A percentile compares a stretch with the other conserved stretches of the same genome.
Conservation (phyloP, 2,888 invertebrate species). For the Endotricha flammealis region DNA sequence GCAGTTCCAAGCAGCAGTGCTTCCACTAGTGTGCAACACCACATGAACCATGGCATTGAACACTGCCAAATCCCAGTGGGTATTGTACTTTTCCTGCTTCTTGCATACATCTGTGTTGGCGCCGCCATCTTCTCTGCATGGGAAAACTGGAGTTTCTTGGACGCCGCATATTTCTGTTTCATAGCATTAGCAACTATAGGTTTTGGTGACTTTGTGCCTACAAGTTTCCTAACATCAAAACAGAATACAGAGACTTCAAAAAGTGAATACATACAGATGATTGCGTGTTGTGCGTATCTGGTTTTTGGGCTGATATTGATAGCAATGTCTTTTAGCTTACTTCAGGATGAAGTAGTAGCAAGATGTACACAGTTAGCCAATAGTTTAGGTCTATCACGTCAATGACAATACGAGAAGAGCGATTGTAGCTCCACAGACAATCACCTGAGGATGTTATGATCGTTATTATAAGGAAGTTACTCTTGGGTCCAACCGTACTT, state of each 20-base stretch:
- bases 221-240: slow-evolving; percentile 69
- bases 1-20: slow-evolving; percentile 58
- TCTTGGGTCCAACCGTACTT: slow-evolving; percentile 34
- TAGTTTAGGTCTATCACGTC: slow-evolving; percentile 81
- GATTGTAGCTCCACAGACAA: slow-evolving; percentile 69
- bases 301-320: slow-evolving; percentile 88
- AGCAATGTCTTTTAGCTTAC: slow-evolving; percentile 90
- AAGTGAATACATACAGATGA: slow-evolving; percentile 83
- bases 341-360: slow-evolving; percentile 88
- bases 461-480: slow-evolving; percentile 51
- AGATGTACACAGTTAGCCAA: slow-evolving; percentile 85
- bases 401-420: slow-evolving; percentile 77
- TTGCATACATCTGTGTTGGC: slow-evolving; percentile 86
- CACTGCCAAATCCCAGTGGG: slow-evolving; percentile 67
- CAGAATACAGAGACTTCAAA: slow-evolving; percentile 57
- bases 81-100: slow-evolving; percentile 82
- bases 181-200: slow-evolving; percentile 90
- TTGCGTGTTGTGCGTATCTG: slow-evolving; percentile 88
- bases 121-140: slow-evolving; percentile 88
- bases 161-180: slow-evolving; percentile 91
- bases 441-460: slow-evolving; percentile 73
- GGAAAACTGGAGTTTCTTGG: slow-evolving; percentile 88
- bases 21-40: slow-evolving; percentile 52
- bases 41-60: slow-evolving; percentile 47
- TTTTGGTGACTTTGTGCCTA: slow-evolving; percentile 86